Base-by-base conservation (phyloP, 2,888 invertebrate species). In the Oscheius sp. region DNA sequence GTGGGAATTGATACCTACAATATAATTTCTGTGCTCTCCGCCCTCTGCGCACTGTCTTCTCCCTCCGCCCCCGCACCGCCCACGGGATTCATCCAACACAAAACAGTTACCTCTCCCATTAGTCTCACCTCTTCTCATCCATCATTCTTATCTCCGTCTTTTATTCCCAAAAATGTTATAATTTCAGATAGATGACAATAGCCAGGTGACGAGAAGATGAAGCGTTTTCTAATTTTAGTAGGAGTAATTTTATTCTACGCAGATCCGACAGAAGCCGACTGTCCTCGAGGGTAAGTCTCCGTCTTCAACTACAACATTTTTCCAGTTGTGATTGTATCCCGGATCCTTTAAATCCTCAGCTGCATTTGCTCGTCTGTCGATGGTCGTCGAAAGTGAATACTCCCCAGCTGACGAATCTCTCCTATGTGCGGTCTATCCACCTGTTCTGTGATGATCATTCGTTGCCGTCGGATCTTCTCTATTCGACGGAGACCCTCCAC, bases 321-420 rank as follows among this genome's bases (percentile, higher is more conserved):
- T 18, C 49, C 49, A 86, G 86, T 49, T 86, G 86, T 52, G 76
- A 80, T 73, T 86, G 86, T 63, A 74, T 84, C 18, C 84, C 85
- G 49, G 86, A 86, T 73, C 76, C 81, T 1, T 69, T 76, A 23
- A 76, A 74, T 53, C 75, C 78, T 35, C 72, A 64, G 6, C 43
- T 74, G 16, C 69, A 70, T 66, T 69, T 76, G 0, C 49, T 81
- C 16, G 52, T 77, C 70, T 81, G 81, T 69, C 70, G 75, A 41
- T 79, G 71, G 71, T 25, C 61, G 13, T 9, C 46, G 1, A 71
- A 25, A n/a, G 35, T 63, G 21, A 35, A 41, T 25, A 35, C 59
- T 18, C 49, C 52, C 6, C 43, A 41, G 9, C 52, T 71, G 21
- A 59, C 59, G n/a, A 56, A 66, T 29, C 52, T 71, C 18, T 41